Base-by-base conservation (phyloP, 2,888 invertebrate species). In the Polietes domitor region DNA sequence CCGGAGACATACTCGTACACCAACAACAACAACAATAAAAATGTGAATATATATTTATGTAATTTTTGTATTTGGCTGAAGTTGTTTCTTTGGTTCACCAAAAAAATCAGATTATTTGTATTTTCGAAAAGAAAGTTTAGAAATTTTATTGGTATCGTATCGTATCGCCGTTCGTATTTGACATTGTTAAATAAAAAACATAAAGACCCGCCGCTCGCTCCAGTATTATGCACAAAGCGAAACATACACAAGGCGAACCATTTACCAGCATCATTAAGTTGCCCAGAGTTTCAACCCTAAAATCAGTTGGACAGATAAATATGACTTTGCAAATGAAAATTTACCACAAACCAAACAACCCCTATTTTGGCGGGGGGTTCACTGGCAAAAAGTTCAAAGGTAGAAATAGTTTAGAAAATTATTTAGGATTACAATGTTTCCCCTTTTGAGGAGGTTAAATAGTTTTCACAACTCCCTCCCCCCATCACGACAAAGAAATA, bases 371-470 rank as follows among this genome's bases (percentile, higher is more conserved):
- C 19, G 32, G 6, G 3, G 3, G 37, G 19, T 65, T 43, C 68
- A 68, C 17, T 28, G 28, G 32, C 32, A 74, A 43, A 32, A 58
- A 72, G 80, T 81, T 78, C 80, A 84, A 84, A 81, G 78, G 80
- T 78, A 76, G 6, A 78, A 84, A 84, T 81, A 81, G 78, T 84
- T 84, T 84, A 68, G 68, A 28, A 84, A 84, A 76, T 78, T 76
- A 76, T 84, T 81, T 81, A 28, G 79, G 80, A 80, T 84, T 84
- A 58, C 10, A 37, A 37, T 63, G 12, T 58, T 71, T 72, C 21
- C 50, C 43, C 12, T 73, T 55, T 61, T 43, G 41, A 32, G 47
- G 65, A 58, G 77, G 12, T 53, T 74, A 63, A 68, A 68, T 68
- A 43, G 68, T 68, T 68, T 43, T 21, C 15, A 43, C 17, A 68